Evolutionary conservation across 2,888 invertebrate species (phyloP).

Genomic region (Sinopyrophorus schimmeli): DNA sequence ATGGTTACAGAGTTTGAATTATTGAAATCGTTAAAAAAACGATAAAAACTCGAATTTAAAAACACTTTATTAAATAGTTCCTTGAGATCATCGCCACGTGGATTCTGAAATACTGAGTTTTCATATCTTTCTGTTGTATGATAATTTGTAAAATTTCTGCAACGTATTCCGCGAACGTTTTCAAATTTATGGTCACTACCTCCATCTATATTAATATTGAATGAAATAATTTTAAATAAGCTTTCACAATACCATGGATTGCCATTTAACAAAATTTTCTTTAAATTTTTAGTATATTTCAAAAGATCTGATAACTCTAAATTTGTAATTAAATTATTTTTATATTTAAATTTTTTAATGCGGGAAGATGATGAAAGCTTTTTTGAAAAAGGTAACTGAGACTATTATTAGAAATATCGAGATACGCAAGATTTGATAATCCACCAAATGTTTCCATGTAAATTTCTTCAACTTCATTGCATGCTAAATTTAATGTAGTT

Average conservation of each 20-base stretch:
- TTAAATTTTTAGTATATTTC: background rate
- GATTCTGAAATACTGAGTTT: background rate
- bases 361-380: background rate
- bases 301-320: background rate
- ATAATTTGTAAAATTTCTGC: background rate
- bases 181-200: background rate
- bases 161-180: slow-evolving; percentile 13
- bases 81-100: background rate
- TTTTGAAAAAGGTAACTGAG: slow-evolving; percentile 1
- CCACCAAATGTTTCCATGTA: slow-evolving; percentile 9
- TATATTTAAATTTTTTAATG: background rate
- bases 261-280: background rate
- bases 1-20: background rate
- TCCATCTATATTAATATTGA: background rate
- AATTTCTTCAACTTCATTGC: slow-evolving; percentile 4
- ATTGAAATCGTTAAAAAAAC: background rate
- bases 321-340: slow-evolving; percentile 2
- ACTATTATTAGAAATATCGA: slow-evolving; percentile 12
- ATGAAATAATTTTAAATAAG: background rate
- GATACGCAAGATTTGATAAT: background rate
- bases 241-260: slow-evolving; percentile 3
- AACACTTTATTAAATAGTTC: slow-evolving; percentile 2
- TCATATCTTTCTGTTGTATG: no score
- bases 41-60: slow-evolving; percentile 4
- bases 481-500: slow-evolving; percentile 1